Conservation (phyloP, 2,888 invertebrate genomes). For the Zootermopsis nevadensis region DNA sequence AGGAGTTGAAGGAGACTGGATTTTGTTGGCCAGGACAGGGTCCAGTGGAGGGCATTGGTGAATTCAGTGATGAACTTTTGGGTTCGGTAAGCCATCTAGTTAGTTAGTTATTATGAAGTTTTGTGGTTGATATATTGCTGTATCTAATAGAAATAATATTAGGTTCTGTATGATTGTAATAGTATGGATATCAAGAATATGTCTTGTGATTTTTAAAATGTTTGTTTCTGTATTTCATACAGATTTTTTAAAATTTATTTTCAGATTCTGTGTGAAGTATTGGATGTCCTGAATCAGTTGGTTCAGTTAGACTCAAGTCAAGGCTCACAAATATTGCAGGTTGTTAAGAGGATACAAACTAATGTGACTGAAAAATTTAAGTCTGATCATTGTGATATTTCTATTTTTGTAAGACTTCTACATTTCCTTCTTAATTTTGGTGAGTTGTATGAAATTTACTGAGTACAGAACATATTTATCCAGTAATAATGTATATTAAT, state of each 20-base stretch:
- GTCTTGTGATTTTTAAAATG: too few relatives aligned
- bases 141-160: too few relatives aligned
- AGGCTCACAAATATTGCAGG: constrained; percentile 37
- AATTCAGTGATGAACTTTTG: too few relatives aligned
- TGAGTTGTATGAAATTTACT: constrained; percentile 40
- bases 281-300: constrained; percentile 48
- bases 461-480: not conserved
- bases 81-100: too few relatives aligned
- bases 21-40: too few relatives aligned
- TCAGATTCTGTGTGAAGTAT: constrained; percentile 51
- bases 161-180: too few relatives aligned
- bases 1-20: too few relatives aligned
- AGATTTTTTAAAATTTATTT: not conserved
- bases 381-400: constrained; percentile 50
- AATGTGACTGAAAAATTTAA: constrained; percentile 48
- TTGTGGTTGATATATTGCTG: too few relatives aligned
- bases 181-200: too few relatives aligned
- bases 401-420: constrained; percentile 48
- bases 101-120: too few relatives aligned
- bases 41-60: too few relatives aligned
- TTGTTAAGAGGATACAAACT: constrained; percentile 50
- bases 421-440: constrained; percentile 50
- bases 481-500: constrained; percentile 8
- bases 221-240: too few relatives aligned
- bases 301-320: constrained; percentile 45